A percentile compares a stretch with the other conserved stretches of the same genome.
These are phyloP conservation scores for Pseudolaguvia tuberculata DNA, from an alignment of 2,113 vertebrate species.

Conservation along the genomic window DNA sequence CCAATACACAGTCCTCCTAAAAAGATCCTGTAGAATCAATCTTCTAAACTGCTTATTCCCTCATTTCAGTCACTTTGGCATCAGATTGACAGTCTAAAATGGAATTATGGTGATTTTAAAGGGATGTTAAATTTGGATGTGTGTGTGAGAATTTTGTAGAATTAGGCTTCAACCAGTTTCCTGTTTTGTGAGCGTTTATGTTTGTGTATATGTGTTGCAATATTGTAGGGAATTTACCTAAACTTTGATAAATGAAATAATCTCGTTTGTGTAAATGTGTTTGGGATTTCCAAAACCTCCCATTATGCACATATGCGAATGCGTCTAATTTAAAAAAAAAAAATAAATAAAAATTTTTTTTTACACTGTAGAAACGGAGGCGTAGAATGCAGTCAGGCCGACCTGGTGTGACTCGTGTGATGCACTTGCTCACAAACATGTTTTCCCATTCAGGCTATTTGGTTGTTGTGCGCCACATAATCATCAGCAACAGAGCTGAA, in stretches of 20 bases:
- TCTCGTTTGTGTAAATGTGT: neutral
- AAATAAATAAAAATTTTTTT: neutral
- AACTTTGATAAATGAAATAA: constrained; percentile 16
- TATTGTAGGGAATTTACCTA: constrained; percentile 6
- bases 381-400: neutral
- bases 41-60: too few species aligned
- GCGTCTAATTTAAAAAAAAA: too few species aligned
- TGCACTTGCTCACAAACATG: neutral
- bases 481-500: neutral
- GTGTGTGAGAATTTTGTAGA: neutral
- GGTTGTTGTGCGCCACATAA: neutral
- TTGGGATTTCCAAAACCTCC: constrained; percentile 15
- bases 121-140: neutral
- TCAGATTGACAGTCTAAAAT: neutral
- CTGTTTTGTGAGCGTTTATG: neutral
- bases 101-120: neutral
- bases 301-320: neutral
- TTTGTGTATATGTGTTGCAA: constrained; percentile 6
- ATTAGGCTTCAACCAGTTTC: neutral
- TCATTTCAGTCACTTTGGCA: neutral
- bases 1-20: too few species aligned
- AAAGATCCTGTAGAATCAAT: too few species aligned
- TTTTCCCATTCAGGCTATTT: neutral
- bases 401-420: constrained; percentile 13
- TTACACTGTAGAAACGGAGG: neutral